These are phyloP conservation scores for Peromyscus maniculatus DNA, from an alignment of 2,113 vertebrate genomes.

Conservation along the genomic window DNA sequence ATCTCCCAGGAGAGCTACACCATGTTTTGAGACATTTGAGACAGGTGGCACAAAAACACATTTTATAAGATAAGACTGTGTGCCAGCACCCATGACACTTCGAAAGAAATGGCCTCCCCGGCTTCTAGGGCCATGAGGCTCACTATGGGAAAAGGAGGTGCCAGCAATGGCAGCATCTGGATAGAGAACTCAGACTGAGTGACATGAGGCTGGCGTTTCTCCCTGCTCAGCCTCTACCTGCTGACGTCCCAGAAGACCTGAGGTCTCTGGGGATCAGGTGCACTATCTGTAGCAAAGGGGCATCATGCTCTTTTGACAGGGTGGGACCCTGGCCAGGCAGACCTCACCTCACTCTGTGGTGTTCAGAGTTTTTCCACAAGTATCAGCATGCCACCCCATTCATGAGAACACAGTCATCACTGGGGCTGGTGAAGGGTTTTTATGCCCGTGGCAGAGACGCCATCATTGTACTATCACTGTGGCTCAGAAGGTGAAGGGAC, in stretches of 20 bases:
- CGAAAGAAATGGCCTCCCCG: too few species aligned
- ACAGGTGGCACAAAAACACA: not conserved
- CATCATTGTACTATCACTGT: rapidly evolving
- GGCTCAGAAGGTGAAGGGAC: not conserved
- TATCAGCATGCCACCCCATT: rapidly evolving
- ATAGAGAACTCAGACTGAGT: rapidly evolving
- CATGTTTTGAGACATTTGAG: not conserved
- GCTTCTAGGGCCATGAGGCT: too few species aligned
- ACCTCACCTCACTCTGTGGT: not conserved
- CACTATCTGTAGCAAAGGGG: not conserved
- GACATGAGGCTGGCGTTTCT: too few species aligned
- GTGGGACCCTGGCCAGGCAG: too few species aligned
- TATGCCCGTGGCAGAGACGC: rapidly evolving
- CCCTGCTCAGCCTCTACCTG: not conserved
- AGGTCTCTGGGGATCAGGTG: not conserved
- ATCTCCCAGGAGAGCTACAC: not conserved
- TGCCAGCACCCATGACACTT: rapidly evolving
- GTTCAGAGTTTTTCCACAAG: not conserved
- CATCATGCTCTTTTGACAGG: rapidly evolving
- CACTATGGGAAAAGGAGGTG: not conserved
- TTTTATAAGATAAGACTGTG: rapidly evolving
- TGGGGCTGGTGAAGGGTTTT: not conserved
- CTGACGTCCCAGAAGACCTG: rapidly evolving
- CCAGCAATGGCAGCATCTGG: rapidly evolving
- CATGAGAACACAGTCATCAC: rapidly evolving